Base-by-base conservation (phyloP, 2,113 vertebrate genomes). In the Cavia aperea region DNA sequence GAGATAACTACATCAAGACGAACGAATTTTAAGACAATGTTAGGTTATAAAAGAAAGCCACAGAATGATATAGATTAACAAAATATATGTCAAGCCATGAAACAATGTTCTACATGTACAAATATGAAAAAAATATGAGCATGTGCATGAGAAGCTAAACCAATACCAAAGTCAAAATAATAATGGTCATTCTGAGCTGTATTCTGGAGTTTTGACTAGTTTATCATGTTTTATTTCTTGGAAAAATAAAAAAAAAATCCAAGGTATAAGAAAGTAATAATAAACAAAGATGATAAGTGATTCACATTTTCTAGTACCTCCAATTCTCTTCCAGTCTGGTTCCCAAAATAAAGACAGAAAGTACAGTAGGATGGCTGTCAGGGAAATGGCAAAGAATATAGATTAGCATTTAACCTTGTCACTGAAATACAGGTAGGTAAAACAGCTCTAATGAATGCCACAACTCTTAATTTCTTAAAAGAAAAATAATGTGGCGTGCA, bases 391-490 rank as follows among this genome's bases (percentile, higher is more conserved):
- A 87, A 16, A 36, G 16, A 93, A 68, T 51, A 87, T 93, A 84
- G 23, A n/a, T 73, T 43, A 79, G 62, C 23, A 36, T 73, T 93
- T 75, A 63, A 89, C 36, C 9, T 90, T 75, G 39, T 77, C 68
- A 62, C 31, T 70, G 31, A 87, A 90, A 79, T 62, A 19, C 31
- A 81, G 54, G 46, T n/a, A n/a, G 63, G 9, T 63, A 68, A 12
- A 81, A 36, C 5, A 84, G 82, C 54, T 63, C 13, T 85, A 18
- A 46, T 70, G 88, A 70, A 88, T 60, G 60, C 21, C 31, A 6
- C 39, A 77, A 33, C 65, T 26, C n/a, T 54, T 93, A 90, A 87
- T 89, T 94, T 75, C 65, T 63, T 81, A 88, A 63, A 83, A 24
- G 21, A 62, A 84, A 86, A 87, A 36, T 36, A 51, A 56, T 49